These are phyloP conservation scores for Phocides pigmalion DNA, from an alignment of 1,140 invertebrate genomes.

Conservation along the genomic window DNA sequence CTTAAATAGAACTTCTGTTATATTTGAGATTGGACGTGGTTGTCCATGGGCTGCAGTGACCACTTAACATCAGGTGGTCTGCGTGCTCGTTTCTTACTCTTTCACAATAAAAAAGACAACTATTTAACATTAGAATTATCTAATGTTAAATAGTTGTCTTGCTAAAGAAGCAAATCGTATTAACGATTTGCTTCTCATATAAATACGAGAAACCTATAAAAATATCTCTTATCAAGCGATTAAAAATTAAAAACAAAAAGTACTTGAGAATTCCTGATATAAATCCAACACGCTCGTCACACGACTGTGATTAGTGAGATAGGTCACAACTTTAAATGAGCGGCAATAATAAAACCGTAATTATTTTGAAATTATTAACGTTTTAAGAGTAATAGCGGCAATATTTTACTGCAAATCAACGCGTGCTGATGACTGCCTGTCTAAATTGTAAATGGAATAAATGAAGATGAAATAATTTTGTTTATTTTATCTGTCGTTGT, in stretches of 20 bases:
- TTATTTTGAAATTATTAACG: slow-evolving; percentile 15
- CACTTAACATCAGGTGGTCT: no score
- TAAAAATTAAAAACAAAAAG: background rate
- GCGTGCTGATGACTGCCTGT: background rate
- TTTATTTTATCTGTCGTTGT: background rate
- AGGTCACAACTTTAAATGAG: slow-evolving; percentile 18
- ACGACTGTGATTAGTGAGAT: slow-evolving; percentile 7
- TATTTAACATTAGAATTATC: no score
- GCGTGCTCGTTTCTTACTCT: no score
- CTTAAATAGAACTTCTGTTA: no score
- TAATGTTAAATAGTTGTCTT: no score
- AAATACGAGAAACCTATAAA: no score
- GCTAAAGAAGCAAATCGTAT: no score
- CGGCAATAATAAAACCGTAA: slow-evolving; percentile 19
- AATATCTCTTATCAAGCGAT: no score
- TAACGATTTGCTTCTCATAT: no score
- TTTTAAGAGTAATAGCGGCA: slow-evolving; percentile 17
- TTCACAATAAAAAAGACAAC: no score
- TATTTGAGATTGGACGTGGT: no score
- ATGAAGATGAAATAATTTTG: slow-evolving; percentile 22
- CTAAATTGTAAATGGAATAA: slow-evolving; percentile 22
- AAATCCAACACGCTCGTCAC: background rate
- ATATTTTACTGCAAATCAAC: slow-evolving; percentile 2
- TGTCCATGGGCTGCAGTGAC: no score
- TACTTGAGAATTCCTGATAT: background rate